phyloP scores from a whole-genome alignment of 2,113 vertebrate species.

The Psettodes erumei region DNA sequence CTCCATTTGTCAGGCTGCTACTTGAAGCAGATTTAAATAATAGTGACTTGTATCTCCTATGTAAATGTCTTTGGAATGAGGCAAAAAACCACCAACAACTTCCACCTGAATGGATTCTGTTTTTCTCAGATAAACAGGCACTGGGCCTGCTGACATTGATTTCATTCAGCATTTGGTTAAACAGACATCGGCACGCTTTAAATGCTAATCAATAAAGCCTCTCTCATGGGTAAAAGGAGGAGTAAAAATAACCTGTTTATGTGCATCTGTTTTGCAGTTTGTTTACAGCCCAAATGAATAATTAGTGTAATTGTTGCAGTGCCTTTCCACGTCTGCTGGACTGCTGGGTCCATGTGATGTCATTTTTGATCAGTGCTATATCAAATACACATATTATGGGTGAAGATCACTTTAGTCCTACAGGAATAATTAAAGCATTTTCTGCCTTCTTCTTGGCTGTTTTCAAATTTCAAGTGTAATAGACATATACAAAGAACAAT shows the following conservation, averaged over 20 bases:
- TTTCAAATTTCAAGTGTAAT: neutral
- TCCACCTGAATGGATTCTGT: slow-evolving; percentile 33
- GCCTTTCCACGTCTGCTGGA: slow-evolving; percentile 42
- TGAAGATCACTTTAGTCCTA: slow-evolving; percentile 26
- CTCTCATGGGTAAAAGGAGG: slow-evolving; percentile 32
- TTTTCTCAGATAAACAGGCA: slow-evolving; percentile 49
- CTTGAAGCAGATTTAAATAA: slow-evolving; percentile 62
- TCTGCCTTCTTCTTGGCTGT: neutral
- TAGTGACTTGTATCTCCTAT: slow-evolving; percentile 33
- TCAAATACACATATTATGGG: slow-evolving; percentile 25
- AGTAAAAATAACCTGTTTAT: slow-evolving; percentile 65
- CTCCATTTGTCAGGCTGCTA: slow-evolving; percentile 45
- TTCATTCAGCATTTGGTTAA: slow-evolving; percentile 50
- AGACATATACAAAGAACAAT: neutral
- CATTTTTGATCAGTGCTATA: slow-evolving; percentile 19
- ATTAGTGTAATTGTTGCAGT: slow-evolving; percentile 57
- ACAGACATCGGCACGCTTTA: slow-evolving; percentile 65
- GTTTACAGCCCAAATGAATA: slow-evolving; percentile 61
- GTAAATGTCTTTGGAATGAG: slow-evolving; percentile 40
- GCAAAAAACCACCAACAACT: slow-evolving; percentile 30
- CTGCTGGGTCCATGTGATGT: neutral
- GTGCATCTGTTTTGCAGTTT: slow-evolving; percentile 59
- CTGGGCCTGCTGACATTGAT: slow-evolving; percentile 51
- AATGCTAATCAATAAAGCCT: slow-evolving; percentile 70
- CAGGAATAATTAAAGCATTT: slow-evolving; percentile 30